Evolutionary conservation across 2,888 invertebrate genomes (phyloP), one percentile per base, ranked within the genome.

Genomic region (Drosophila paranaensis): DNA sequence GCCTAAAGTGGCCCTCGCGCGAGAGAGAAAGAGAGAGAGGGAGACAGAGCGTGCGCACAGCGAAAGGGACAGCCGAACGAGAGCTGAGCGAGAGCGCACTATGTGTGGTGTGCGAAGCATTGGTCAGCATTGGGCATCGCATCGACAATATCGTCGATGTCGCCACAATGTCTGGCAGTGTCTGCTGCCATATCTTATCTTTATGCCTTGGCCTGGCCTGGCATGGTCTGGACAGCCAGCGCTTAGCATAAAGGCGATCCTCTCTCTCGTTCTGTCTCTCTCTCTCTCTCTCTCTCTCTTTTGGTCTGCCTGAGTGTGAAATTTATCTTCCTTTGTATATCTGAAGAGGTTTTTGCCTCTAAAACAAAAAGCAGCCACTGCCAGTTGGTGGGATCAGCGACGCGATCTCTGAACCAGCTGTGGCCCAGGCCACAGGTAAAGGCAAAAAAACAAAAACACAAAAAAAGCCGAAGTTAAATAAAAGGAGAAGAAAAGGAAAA

Each of bases 91-190:
- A 63, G 48, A 51, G 51, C n/a, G 43, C 60, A 56, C 33, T 40
- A 55, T 11, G 13, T 16, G 45, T 55, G 33, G 13, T 16, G 45
- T 55, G 33, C 27, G 56, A n/a, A 55, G 20, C n/a, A 72, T 63
- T 68, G 73, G 60, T 68, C 71, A 70, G 65, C 67, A 70, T 58
- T 68, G 84, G 69, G 63, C 62, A 74, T 70, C 74, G 81, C 62
- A 77, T 72, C 75, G 81, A 81, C 81, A 77, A 67, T 67, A 43
- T 56, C 56, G 77, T 58, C 77, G 81, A 74, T 91, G 91, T 91
- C 91, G 91, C 91, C 91, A 91, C 90, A 82, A 84, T 91, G 91
- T 91, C 91, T 91, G 84, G 90, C 83, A 77, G 78, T 86, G 92
- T 83, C 87, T 91, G 56, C 91, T 80, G 86, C 82, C 90, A 90